Percentiles rank a stretch among this genome's conserved stretches.
Evolutionary conservation across 2,113 vertebrate genomes (phyloP).

Genomic region (Orycteropus afer): DNA sequence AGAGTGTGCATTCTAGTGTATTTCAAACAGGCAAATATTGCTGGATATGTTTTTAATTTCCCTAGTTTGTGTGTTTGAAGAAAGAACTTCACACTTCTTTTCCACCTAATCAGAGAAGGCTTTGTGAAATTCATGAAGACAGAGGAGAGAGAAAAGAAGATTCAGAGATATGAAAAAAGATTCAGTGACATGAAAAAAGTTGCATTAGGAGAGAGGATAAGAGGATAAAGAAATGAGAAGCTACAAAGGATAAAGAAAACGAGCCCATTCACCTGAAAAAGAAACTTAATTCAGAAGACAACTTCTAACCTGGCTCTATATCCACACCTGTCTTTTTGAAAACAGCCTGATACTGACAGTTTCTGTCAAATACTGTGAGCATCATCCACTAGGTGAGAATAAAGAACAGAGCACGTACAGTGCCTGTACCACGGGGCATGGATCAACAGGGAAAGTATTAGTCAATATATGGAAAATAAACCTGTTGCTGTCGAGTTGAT

Average conservation of each 20-base stretch:
- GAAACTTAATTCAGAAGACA: neutral
- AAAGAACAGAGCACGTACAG: too few species aligned
- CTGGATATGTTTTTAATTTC: slow-evolving; percentile 57
- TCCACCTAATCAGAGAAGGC: slow-evolving; percentile 49
- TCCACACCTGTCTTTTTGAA: neutral
- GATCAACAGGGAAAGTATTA: neutral
- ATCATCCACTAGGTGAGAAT: neutral
- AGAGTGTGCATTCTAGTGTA: slow-evolving; percentile 24
- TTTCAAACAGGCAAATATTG: slow-evolving; percentile 45
- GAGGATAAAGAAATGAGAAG: neutral
- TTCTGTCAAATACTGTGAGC: neutral
- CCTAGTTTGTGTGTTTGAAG: slow-evolving; percentile 47
- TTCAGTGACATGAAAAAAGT: too few species aligned
- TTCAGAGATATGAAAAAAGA: neutral
- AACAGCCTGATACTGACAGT: neutral
- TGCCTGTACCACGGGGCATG: neutral
- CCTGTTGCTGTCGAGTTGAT: neutral
- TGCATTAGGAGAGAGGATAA: neutral
- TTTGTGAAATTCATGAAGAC: slow-evolving; percentile 56
- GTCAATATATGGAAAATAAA: neutral
- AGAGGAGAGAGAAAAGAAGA: slow-evolving; percentile 42
- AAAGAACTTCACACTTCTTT: slow-evolving; percentile 57
- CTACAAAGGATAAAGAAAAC: neutral
- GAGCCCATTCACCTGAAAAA: neutral
- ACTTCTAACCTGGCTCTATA: neutral